Base-by-base conservation (phyloP, 1,140 invertebrate genomes). In the Drosophila burlai region DNA sequence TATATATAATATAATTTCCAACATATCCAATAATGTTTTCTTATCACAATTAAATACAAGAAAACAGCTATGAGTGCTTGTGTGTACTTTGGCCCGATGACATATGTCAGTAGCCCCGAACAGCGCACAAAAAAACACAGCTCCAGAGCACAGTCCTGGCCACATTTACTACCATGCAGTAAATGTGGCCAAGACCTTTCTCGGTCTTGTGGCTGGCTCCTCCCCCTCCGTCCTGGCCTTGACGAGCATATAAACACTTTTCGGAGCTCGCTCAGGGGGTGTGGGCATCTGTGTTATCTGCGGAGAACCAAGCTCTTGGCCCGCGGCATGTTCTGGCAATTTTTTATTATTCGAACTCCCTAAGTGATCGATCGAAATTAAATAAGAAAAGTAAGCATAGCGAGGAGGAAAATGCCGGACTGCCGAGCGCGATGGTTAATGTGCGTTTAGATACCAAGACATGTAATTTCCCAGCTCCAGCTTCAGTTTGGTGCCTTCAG, bases 341-440 rank as follows among this genome's bases (percentile, higher is more conserved):
- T 87, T 87, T 83, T 87, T 79, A 86, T 86, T 87, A 87, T 86
- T 89, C 84, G 80, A 71, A 80, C 80, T 86, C 80, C 86, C 82
- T 86, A 86, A 87, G 83, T 87, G 83, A 87, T 87, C 83, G 83
- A 87, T 87, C 83, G 83, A 87, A 87, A 87, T 87, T 87, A 87
- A 87, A 87, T 87, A 87, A 87, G 83, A 87, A 83, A 87, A 83
- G 83, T 86, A 86, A 81, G 76, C 81, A 60, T 46, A 83, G 62
- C 73, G 81, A 57, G 61, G 66, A 58, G 83, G 76, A 87, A 87
- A 52, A 52, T 52, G 50, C 49, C 26, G 18, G 49, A 45, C 57
- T 82, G 58, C 63, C 46, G 71, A 86, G 86, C 75, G 84, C 84
- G 84, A 87, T 87, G 84, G 83, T 87, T 89, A 89, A 87, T 89